These are phyloP conservation scores for Brachionus rotundiformis DNA, from an alignment of 1,140 invertebrate genomes.

Conservation along the genomic window DNA sequence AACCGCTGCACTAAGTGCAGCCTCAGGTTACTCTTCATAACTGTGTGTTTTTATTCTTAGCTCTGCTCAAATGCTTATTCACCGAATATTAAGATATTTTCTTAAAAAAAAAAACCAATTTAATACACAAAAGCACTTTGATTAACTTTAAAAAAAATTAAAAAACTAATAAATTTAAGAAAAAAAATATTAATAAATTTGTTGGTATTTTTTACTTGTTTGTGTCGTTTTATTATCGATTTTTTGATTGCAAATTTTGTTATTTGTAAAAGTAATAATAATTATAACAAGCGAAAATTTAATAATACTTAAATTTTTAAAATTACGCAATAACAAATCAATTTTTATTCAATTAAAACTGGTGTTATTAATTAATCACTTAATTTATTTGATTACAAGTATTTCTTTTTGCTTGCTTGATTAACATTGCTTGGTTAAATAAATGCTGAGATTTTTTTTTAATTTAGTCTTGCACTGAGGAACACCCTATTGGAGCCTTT, in stretches of 20 bases:
- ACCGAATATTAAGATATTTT: slow-evolving; percentile 7
- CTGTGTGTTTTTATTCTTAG: not conserved
- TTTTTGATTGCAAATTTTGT: slow-evolving; percentile 8
- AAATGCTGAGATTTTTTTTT: not conserved
- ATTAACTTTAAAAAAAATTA: not conserved
- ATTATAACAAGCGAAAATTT: not conserved
- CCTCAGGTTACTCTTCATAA: not conserved
- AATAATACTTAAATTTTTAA: not conserved
- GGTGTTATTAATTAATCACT: not conserved
- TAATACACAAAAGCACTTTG: not conserved
- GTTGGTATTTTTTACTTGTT: slow-evolving; percentile 14
- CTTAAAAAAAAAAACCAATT: not conserved
- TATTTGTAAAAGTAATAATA: slow-evolving; percentile 15
- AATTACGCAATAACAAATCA: slow-evolving; percentile 9
- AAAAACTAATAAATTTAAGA: not conserved
- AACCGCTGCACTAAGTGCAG: not conserved
- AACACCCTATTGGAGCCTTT: no score
- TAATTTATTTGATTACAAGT: not conserved
- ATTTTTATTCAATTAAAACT: not conserved
- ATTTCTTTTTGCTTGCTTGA: not conserved
- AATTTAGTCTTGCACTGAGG: no score
- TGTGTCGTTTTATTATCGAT: slow-evolving; percentile 19
- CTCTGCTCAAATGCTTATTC: not conserved
- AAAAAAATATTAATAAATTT: slow-evolving; percentile 19
- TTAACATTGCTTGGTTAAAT: not conserved